Base-by-base conservation (phyloP, 2,113 vertebrate species). In the Cyanocitta stelleri region DNA sequence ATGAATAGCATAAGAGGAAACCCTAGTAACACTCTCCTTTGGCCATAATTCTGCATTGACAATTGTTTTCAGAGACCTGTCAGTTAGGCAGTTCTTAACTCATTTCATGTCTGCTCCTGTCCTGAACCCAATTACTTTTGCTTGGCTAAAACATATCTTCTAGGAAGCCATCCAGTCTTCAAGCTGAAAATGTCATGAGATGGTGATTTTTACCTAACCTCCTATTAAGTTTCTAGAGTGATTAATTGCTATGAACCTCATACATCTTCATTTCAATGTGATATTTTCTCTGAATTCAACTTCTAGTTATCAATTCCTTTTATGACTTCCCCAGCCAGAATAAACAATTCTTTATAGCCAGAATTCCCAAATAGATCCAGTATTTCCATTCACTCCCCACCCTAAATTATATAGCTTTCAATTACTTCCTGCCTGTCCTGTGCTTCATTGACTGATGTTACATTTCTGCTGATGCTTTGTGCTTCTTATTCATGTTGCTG, bases 31-130 rank as follows among this genome's bases (percentile, higher is more conserved):
- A 89, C 90, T 95, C 68, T 43, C 71, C 63, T 95, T 90, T 14
- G 5, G 73, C 54, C 88, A 94, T 94, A 94, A 91, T 93, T 93
- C 82, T 91, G 78, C 92, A 96, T 82, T 89, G 91, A 85, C 94
- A 95, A 92, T 82, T 95, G 87, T 73, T 95, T 95, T 89, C 88
- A 95, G 73, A 87, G 64, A 84, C 56, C 89, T 95, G 89, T 90
- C 91, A 91, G 61, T 91, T 88, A 95, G 59, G 43, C 89, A 95
- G 77, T 89, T 82, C 95, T 95, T 96, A 96, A 96, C 77, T 92
- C 77, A 94, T 78, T 95, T 96, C 89, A 68, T 87, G 91, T 97
- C 94, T 92, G 48, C 52, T 90, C 77, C 85, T 91, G 91, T 94
- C 89, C 80, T 92, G 79, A 91, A 92, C 89, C 73, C 86, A 92